phyloP scores from a whole-genome alignment of 2,888 invertebrate genomes.

The Chymomyza fuscimana region DNA sequence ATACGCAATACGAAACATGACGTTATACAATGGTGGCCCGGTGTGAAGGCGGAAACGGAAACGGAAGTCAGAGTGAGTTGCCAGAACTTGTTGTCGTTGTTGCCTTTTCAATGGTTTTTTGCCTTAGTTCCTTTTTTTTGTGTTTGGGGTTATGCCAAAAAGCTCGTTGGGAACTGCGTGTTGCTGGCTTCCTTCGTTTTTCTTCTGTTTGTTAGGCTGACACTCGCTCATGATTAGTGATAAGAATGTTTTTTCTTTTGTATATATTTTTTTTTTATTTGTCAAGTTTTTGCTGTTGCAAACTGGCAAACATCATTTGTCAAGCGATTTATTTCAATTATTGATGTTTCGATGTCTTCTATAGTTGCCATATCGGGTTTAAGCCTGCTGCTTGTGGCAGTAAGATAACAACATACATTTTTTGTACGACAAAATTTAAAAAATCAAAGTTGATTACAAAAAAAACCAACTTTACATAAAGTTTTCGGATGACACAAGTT shows the following conservation, averaged over 20 bases:
- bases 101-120: background rate
- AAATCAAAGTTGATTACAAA: background rate
- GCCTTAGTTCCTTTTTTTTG: background rate
- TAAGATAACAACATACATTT: slow-evolving; percentile 18
- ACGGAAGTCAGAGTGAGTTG: slow-evolving; percentile 44
- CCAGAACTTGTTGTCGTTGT: slow-evolving; percentile 4
- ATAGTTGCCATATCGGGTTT: background rate
- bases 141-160: background rate
- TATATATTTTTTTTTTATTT: background rate
- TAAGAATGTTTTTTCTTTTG: slow-evolving; percentile 41
- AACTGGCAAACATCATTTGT: slow-evolving; percentile 56
- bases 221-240: slow-evolving; percentile 57
- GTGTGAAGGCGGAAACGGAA: slow-evolving; percentile 59
- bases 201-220: slow-evolving; percentile 8
- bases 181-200: slow-evolving; percentile 1
- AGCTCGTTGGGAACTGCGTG: slow-evolving; percentile 7
- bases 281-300: background rate
- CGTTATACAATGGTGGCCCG: slow-evolving; percentile 39
- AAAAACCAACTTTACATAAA: background rate
- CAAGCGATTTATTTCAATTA: slow-evolving; percentile 74
- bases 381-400: background rate
- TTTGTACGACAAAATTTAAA: background rate
- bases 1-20: background rate
- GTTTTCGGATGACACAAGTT: background rate
- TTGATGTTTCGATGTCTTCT: slow-evolving; percentile 15